Evolutionary conservation across 1,140 invertebrate species (phyloP), one percentile per base, ranked within the genome.

Genomic region (Heliconius himera): DNA sequence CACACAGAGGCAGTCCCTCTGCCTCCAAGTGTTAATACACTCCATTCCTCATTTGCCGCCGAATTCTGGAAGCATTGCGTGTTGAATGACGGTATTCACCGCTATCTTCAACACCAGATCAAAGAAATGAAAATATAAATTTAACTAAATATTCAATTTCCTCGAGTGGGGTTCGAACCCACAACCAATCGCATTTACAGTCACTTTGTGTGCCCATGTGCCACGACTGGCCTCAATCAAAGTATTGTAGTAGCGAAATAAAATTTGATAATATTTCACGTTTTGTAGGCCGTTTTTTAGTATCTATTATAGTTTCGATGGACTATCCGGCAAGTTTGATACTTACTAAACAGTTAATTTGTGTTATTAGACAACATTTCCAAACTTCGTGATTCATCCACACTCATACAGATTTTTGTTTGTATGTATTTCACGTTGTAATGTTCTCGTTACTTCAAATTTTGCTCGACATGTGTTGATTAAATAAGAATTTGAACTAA

Each of bases 311-410:
- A 29, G 20, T 33, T 72, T 79, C 49, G 29, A 71, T 75, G 54
- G 38, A 75, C 54, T 79, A 56, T 60, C 41, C 20, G 70, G 26
- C 41, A 75, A 66, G 73, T 18, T 79, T 79, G 16, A 41, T 79
- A 70, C 18, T 56, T 70, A 33, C 33, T 46, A 56, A 49, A 54
- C 70, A 73, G 70, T 73, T 51, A 18, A 41, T 82, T 79, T 74
- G 73, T 75, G 54, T 79, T 74, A 89, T 88, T 88, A 90, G 85
- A 74, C 54, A 83, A 71, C 79, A 81, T 91, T 90, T 87, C 87
- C 82, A 89, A 90, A 90, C 83, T 80, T 75, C 83, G 85, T 91
- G 90, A 92, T 86, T 91, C 88, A 90, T 85, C 60, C 41, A 83
- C 82, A 82, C 80, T 89, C 85, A 88, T 90, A 89, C 88, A 72